phyloP scores from a whole-genome alignment of 2,113 vertebrate species.

The Garra rufa region DNA sequence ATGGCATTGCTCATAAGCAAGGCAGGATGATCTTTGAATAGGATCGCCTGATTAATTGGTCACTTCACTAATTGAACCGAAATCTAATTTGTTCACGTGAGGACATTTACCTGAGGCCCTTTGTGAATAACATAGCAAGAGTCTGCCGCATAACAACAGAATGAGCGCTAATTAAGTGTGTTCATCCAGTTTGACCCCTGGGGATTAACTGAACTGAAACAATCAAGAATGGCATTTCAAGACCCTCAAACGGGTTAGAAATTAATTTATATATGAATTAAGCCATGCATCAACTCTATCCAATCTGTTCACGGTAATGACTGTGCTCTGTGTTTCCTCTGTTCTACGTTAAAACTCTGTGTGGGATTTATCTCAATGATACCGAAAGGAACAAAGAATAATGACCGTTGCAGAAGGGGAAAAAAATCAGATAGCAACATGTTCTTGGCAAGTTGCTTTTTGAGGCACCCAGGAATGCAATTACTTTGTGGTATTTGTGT shows the following conservation, averaged over 20 bases:
- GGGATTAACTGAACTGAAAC: slow-evolving; percentile 43
- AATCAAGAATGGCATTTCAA: slow-evolving; percentile 41
- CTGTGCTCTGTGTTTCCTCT: slow-evolving; percentile 18
- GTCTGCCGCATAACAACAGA: slow-evolving; percentile 21
- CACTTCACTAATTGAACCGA: slow-evolving; percentile 32
- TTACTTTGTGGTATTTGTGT: slow-evolving; percentile 20
- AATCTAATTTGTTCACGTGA: slow-evolving; percentile 28
- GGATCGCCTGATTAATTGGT: slow-evolving; percentile 14
- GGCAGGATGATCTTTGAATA: slow-evolving; percentile 24
- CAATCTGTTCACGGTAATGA: slow-evolving; percentile 24
- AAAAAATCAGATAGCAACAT: background rate
- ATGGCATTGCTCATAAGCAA: slow-evolving; percentile 8
- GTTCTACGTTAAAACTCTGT: slow-evolving; percentile 8
- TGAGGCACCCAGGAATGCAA: background rate
- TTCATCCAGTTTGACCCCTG: slow-evolving; percentile 41
- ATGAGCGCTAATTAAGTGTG: slow-evolving; percentile 32
- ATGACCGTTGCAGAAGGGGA: background rate
- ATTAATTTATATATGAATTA: slow-evolving; percentile 34
- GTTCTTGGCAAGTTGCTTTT: background rate
- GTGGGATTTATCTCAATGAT: slow-evolving; percentile 20
- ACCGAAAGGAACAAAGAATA: background rate
- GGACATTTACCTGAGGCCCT: slow-evolving; percentile 37
- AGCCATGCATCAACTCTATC: slow-evolving; percentile 18
- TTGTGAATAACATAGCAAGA: slow-evolving; percentile 14
- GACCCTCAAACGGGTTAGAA: slow-evolving; percentile 14